Evolutionary conservation across 2,113 vertebrate species (phyloP), one percentile per base, ranked within the genome.

Genomic region (Choloepus hoffmanni): DNA sequence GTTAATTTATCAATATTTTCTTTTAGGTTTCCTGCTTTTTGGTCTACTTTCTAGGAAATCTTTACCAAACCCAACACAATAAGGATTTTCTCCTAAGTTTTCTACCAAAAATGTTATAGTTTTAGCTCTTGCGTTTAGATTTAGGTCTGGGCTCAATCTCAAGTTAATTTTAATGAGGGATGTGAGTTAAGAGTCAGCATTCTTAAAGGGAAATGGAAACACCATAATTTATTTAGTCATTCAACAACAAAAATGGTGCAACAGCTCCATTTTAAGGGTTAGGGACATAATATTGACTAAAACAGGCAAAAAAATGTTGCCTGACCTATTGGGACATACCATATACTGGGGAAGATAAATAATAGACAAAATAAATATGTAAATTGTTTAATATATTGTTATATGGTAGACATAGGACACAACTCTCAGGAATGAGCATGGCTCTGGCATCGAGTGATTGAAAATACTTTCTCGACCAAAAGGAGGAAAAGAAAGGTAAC

Each of bases 51-150:
- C n/a, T 90, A 79, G 86, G 33, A 83, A 68, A 91, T 36, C 40
- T 79, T 93, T 76, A 91, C 30, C 14, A 74, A 74, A 53, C 36
- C 33, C 48, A 81, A 85, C 33, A 74, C 45, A 21, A 83, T 74
- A 91, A 74, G 55, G 48, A 67, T 7, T 94, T 95, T 85, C 7
- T 91, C 24, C 10, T n/a, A 78, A n/a, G 5, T 82, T 95, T 95
- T 90, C 28, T 77, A 58, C 14, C 33, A 91, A 91, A 72, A n/a
- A 5, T 78, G 83, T 62, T 92, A 93, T 48, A 58, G n/a, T 72
- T 89, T 82, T 55, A 89, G 45, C 12, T 33, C 21, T 70, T 84
- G 14, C n/a, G n/a, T 65, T 84, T 93, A 85, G 58, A 82, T 62
- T 76, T 86, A 79, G 18, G 3, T 74, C 23, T 93, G 53, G 40